These are phyloP conservation scores for Cairina moschata DNA, from an alignment of 2,113 vertebrate species.

Conservation along the genomic window DNA sequence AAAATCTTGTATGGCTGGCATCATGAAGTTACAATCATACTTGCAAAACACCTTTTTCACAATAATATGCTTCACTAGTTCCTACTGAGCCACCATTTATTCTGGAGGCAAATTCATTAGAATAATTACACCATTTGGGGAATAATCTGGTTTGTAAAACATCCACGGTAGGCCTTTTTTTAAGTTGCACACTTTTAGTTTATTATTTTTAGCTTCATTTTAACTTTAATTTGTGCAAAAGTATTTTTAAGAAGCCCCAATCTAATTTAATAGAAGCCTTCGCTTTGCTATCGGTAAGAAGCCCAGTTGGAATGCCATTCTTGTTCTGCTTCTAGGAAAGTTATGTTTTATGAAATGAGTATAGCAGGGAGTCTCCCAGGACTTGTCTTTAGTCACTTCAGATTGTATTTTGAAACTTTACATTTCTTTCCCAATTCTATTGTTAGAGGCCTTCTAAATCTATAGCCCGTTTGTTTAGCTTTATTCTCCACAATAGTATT, in stretches of 20 bases:
- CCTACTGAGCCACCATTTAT: neutral
- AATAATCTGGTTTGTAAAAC: neutral
- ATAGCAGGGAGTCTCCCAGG: neutral
- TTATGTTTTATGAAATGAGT: neutral
- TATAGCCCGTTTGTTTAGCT: neutral
- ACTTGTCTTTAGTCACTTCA: neutral
- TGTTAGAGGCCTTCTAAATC: neutral
- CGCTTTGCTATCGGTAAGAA: neutral
- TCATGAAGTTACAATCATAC: neutral
- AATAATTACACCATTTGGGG: neutral
- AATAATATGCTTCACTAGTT: neutral
- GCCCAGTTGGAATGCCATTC: neutral
- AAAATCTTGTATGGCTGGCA: neutral
- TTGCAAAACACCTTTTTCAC: neutral
- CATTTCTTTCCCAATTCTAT: neutral
- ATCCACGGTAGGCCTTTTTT: neutral
- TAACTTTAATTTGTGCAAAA: neutral
- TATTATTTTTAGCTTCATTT: neutral
- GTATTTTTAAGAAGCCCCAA: neutral
- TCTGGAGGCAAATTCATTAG: neutral
- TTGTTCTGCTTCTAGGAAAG: neutral
- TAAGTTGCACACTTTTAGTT: neutral
- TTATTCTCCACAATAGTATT: neutral
- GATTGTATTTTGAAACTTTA: neutral
- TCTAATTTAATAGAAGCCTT: neutral